phyloP scores from a whole-genome alignment of 2,888 invertebrate species.

The Acanthoscelides obtectus region DNA sequence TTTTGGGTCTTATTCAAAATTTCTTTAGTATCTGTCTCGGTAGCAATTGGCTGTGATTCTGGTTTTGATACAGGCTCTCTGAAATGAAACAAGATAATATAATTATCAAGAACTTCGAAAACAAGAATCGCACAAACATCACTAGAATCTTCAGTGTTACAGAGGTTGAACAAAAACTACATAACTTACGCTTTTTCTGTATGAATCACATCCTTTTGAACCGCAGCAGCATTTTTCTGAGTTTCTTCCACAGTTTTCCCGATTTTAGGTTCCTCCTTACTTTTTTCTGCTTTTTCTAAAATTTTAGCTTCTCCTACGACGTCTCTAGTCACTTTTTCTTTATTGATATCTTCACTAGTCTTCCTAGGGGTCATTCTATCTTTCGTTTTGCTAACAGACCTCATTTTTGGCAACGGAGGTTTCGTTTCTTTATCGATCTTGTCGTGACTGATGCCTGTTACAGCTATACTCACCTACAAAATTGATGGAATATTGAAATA shows the following conservation, averaged over 20 bases:
- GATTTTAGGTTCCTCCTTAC: slow-evolving; percentile 3
- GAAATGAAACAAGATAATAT: not conserved
- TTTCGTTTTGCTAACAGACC: slow-evolving; percentile 39
- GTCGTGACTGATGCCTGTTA: slow-evolving; percentile 67
- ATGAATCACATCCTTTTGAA: not conserved
- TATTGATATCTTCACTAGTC: slow-evolving; percentile 6
- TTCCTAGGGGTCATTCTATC: slow-evolving; percentile 2
- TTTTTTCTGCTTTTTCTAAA: not conserved
- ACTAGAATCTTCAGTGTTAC: too few species aligned
- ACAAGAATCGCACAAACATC: too few species aligned
- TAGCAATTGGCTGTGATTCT: not conserved
- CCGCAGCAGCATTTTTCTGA: not conserved
- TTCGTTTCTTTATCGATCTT: slow-evolving; percentile 45
- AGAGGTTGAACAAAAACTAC: too few species aligned
- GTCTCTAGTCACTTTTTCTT: not conserved
- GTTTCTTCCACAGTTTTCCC: slow-evolving; percentile 1
- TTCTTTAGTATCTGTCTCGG: slow-evolving; percentile 12
- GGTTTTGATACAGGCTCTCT: not conserved
- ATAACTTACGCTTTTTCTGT: not conserved
- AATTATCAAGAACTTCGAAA: too few species aligned
- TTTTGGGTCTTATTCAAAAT: not conserved
- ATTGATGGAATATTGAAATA: not conserved
- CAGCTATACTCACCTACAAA: slow-evolving; percentile 61
- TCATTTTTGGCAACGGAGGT: slow-evolving; percentile 50
- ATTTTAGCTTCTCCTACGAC: not conserved